Evolutionary conservation across 1,140 invertebrate species (phyloP), one percentile per base, ranked within the genome.

Genomic region (Drosophila subpulchrella): DNA sequence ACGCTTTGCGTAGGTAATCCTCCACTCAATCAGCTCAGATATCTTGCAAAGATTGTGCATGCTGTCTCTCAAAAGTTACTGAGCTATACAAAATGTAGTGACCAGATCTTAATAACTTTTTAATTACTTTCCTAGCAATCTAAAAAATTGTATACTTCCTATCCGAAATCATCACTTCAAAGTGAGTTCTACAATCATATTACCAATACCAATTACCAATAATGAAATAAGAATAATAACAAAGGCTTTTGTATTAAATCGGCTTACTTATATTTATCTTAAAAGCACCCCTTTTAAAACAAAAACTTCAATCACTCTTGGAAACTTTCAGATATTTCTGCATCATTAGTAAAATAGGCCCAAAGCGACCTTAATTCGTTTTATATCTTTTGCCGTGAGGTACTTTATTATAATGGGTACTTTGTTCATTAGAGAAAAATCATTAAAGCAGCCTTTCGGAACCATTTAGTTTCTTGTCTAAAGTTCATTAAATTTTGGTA

Each of bases 341-440:
- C 65, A 20, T 58, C 65, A 56, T 63, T 55, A 73, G 42, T 38
- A 27, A 50, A 56, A 48, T 30, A 15, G 38, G 36, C 15, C 13
- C 6, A 34, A 17, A 13, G 30, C 17, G 10, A 12, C 0, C 32
- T 20, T 36, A 70, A 48, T 15, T 47, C 8, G 24, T 54, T 59
- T 57, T 55, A 41, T 41, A 67, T 15, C 24, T 17, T 15, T 34
- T 36, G 32, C 51, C 59, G 34, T 42, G 50, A 41, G 30, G 17
- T 47, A 32, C 15, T 24, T 67, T 39, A 59, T 44, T 59, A 50
- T 75, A 67, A 66, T 53, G 44, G 51, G 32, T 55, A 41, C 48
- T 76, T 54, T 24, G 53, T 41, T 75, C 73, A 58, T 75, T 58
- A 66, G 36, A 50, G 36, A 0, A 30, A 53, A 32, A 20, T 41